Evolutionary conservation across 2,797 vertebrate species (phyloP), one percentile per base, ranked within the genome.

Genomic region (Chelonia mydas): DNA sequence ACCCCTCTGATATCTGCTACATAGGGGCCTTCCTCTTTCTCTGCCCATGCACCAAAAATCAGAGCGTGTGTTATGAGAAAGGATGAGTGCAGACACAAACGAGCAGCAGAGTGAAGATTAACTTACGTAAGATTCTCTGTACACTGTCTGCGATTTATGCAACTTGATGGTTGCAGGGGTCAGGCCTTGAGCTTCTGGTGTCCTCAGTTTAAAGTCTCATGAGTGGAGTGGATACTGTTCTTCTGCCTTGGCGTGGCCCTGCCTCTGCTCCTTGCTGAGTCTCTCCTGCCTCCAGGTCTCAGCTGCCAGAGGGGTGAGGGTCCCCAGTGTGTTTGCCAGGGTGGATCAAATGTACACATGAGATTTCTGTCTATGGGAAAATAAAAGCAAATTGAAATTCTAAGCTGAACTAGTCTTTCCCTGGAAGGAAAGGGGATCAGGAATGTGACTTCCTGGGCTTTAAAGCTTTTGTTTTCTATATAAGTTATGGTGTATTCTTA

Each of bases 111-210:
- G 77, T 76, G 91, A 97, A 95, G 94, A 97, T 95, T 83, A 95
- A 96, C 95, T 95, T 94, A 97, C 96, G 88, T 93, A 83, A 97
- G 96, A 96, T 96, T 94, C 92, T 41, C 90, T 79, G 93, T 92
- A 93, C 93, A 86, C 95, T 95, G 0, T 79, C 95, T 95, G 93
- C 95, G 93, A 93, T 97, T 95, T 97, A 93, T 97, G 95, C 82
- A 78, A 92, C 94, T 91, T 90, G 86, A 51, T 89, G 74, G 82
- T 90, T 91, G 88, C 33, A 78, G 88, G 87, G 87, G 74, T 57
- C 51, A 83, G 59, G 9, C 27, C 88, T 54, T 54, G 37, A 33
- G 77, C 2, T 3, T 5, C 3, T 84, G 87, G 59, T 87, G 84
- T 61, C 90, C 93, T 96, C 93, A 90, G 77, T 47, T 89, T 81